Percentiles rank a stretch among this genome's conserved stretches.
phyloP scores from a whole-genome alignment of 2,113 vertebrate genomes.

The Labeo catla region DNA sequence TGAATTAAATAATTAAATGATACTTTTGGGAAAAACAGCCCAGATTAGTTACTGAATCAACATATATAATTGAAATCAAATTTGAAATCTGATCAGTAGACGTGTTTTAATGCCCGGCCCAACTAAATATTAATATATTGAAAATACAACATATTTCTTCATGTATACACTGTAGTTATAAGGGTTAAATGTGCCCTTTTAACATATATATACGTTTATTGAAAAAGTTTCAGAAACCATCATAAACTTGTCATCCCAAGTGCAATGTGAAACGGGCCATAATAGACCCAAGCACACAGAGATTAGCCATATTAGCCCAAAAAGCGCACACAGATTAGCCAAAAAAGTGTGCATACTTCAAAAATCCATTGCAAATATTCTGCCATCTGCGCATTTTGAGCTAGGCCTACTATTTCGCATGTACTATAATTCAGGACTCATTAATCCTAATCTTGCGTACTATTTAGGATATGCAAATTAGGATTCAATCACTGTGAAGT shows the following conservation, averaged over 20 bases:
- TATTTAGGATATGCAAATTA: not conserved
- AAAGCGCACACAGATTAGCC: not conserved
- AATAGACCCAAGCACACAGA: not conserved
- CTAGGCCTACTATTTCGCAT: not conserved
- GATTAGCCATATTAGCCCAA: not conserved
- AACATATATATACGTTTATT: not conserved
- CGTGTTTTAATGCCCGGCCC: too few species aligned
- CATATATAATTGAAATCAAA: too few species aligned
- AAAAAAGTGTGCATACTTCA: not conserved
- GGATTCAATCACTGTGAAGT: slow-evolving; percentile 5
- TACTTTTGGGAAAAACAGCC: too few species aligned
- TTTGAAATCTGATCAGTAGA: too few species aligned
- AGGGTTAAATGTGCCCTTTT: not conserved
- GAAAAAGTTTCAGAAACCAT: not conserved
- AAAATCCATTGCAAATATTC: slow-evolving; percentile 5
- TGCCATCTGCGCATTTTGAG: not conserved
- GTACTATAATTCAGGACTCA: not conserved
- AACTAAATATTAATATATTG: not conserved
- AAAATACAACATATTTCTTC: not conserved
- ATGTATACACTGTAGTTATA: not conserved
- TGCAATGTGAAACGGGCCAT: not conserved
- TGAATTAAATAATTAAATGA: too few species aligned
- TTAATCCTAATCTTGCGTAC: not conserved
- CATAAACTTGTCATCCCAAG: not conserved
- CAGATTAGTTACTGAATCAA: too few species aligned